Evolutionary conservation across 1,140 invertebrate species (phyloP), one percentile per base, ranked within the genome.

Genomic region (Drosophila melanogaster): DNA sequence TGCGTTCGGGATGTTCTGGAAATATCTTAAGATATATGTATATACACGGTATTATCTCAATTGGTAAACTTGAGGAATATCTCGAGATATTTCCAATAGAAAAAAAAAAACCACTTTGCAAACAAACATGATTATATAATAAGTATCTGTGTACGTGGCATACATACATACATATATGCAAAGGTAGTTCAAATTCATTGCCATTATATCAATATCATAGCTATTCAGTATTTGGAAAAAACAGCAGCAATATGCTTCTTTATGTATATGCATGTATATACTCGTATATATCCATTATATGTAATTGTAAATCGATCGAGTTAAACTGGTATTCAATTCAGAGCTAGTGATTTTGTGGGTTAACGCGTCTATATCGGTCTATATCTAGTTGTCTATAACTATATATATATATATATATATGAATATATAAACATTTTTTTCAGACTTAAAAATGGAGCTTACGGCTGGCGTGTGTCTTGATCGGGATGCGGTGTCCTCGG

Each of bases 391-490:
- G 38, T 69, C 22, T 67, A 69, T 67, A 53, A 35, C 30, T 30
- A 64, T 64, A 22, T 22, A 64, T 64, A 64, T 30, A 64, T 64
- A 22, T 22, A 64, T 64, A 64, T 64, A 75, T 76, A 76, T 75
- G 47, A 70, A 54, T 72, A 61, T 72, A 60, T 83, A 85, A 79
- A 85, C 79, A 85, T 72, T 76, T 76, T 78, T 60, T 11, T 86
- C 81, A 86, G 81, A 86, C 81, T 86, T 86, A 79, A 83, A 72
- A 76, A 87, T 86, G 79, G 81, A 86, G 81, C 80, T 78, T 74
- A 49, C 57, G 47, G 60, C 72, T 77, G 65, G 49, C 64, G 49
- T 70, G 51, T 73, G 57, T 76, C 15, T 83, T 59, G 46, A 62
- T 69, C 75, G 58, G 61, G 61, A 76, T 74, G 49, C 22, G 43